Conservation (phyloP, 92 coral and sea anemone genomes). For the Desmophyllum pertusum region DNA sequence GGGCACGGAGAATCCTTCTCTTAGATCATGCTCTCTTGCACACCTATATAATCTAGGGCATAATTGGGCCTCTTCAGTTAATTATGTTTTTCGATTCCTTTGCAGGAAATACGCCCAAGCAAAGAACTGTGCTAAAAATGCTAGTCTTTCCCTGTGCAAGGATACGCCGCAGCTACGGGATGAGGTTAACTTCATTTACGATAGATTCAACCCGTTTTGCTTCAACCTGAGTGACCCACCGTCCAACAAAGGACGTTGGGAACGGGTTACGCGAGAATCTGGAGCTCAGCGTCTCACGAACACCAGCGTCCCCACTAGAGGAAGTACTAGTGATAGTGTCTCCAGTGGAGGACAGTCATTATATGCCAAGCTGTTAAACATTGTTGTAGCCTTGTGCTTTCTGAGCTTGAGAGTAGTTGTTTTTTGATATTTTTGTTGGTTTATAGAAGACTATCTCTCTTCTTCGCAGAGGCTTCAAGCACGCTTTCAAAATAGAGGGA, state of each 20-base stretch:
- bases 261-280: neutral
- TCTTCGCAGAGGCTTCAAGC: too few species aligned
- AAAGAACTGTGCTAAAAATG: slow-evolving; percentile 28
- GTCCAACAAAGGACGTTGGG: neutral
- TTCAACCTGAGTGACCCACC: slow-evolving; percentile 22
- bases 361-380: neutral
- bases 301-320: neutral
- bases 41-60: too few species aligned
- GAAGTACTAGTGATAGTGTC: neutral
- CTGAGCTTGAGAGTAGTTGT: neutral
- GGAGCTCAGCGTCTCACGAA: neutral
- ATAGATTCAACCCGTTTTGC: slow-evolving; percentile 46
- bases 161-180: neutral
- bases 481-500: too few species aligned
- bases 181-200: slow-evolving; percentile 24
- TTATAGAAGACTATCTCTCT: too few species aligned
- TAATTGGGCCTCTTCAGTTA: too few species aligned
- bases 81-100: neutral
- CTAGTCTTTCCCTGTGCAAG: neutral
- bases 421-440: neutral
- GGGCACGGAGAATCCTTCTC: too few species aligned
- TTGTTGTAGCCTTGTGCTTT: neutral
- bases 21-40: too few species aligned
- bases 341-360: neutral
- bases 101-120: slow-evolving; percentile 38